Base-by-base conservation (phyloP, 2,113 vertebrate species). In the Tragelaphus buxtoni region DNA sequence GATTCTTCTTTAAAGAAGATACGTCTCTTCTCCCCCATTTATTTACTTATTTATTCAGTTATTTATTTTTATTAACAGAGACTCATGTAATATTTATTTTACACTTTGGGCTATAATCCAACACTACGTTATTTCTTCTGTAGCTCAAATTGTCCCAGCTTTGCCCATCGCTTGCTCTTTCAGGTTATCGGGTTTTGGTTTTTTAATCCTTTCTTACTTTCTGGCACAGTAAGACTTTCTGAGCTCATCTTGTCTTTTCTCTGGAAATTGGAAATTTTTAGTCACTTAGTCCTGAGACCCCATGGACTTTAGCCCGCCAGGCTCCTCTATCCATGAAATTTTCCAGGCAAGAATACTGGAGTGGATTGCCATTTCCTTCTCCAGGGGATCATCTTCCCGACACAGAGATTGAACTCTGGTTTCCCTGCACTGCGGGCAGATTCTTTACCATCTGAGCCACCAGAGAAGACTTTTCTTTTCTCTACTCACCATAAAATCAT, bases 1-100 rank as follows among this genome's bases (percentile, higher is more conserved):
- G 61, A 63, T 93, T 45, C n/a, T 56, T 79, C 42, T 93, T 94
- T 69, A 60, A 89, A 79, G 51, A 61, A 93, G 18, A 61, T 95
- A 32, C 61, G 5, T 39, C 47, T 65, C n/a, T 85, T 84, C n/a
- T 85, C 45, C n/a, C 26, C 55, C 13, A 65, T 85, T 85, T 65
- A 80, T 32, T 85, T 63, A 85, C 17, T 61, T 81, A 35, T 65
- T 81, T 69, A 77, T 53, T 93, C 18, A 51, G 26, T 61, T 20
- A 61, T 39, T 84, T 88, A 42, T 81, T 72, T 49, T 56, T 90
- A 79, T 84, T 39, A 56, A 8, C 35, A 85, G 55, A 18, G 26
- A 77, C 30, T 81, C 32, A 45, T 18, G 10, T n/a, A 53, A 83
- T 39, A 79, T 90, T 69, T 85, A 76, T 49, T 39, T 89, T 35